Percentiles rank a stretch among this genome's conserved stretches.
Evolutionary conservation across 2,888 invertebrate species (phyloP).

Genomic region (Patella pellucida): DNA sequence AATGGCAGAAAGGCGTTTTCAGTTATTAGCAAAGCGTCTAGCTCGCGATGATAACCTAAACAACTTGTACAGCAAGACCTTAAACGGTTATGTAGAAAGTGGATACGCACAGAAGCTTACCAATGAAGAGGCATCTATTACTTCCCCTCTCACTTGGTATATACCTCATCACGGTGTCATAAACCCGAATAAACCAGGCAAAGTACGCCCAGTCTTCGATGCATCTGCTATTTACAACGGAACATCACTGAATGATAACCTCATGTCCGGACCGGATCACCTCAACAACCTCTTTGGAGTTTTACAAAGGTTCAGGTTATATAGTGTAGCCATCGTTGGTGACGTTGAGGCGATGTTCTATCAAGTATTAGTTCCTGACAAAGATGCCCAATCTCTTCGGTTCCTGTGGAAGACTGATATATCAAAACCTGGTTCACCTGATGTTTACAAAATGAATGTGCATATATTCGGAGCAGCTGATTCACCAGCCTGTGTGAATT

Average conservation of each 20-base stretch:
- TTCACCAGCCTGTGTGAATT: slow-evolving; percentile 10
- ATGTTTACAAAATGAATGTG: not conserved
- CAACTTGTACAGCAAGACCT: too few species aligned
- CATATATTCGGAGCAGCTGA: slow-evolving; percentile 15
- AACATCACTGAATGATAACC: slow-evolving; percentile 24
- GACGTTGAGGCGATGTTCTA: slow-evolving; percentile 9
- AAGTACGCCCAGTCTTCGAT: too few species aligned
- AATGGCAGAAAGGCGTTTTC: too few species aligned
- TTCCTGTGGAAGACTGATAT: slow-evolving; percentile 9
- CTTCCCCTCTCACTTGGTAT: too few species aligned
- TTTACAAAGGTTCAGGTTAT: not conserved
- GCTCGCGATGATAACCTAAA: too few species aligned
- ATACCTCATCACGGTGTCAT: too few species aligned
- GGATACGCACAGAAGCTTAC: too few species aligned
- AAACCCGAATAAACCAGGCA: slow-evolving; percentile 21
- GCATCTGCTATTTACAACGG: slow-evolving; percentile 22
- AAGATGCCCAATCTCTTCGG: slow-evolving; percentile 5
- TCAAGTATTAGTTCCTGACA: not conserved
- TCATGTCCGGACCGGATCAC: not conserved
- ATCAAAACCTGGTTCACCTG: not conserved
- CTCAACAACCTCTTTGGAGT: slow-evolving; percentile 3
- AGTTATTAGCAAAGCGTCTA: too few species aligned
- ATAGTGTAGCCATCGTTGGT: not conserved
- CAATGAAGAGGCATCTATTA: too few species aligned
- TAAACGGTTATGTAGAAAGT: too few species aligned